A percentile compares a stretch with the other conserved stretches of the same genome.
Evolutionary conservation across 2,113 vertebrate genomes (phyloP).

Genomic region (Strigops habroptila): DNA sequence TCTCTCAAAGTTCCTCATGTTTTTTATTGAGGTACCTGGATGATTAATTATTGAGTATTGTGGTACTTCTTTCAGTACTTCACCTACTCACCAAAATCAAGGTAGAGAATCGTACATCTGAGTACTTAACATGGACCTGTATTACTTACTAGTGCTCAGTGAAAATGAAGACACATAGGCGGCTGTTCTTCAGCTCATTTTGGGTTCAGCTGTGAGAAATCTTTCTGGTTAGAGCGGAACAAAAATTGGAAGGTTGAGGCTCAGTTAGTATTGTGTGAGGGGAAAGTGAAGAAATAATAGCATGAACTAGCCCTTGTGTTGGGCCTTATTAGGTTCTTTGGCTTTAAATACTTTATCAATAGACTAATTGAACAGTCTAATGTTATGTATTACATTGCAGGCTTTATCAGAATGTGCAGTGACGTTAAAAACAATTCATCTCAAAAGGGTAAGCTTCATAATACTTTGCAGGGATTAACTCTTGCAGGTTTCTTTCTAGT

Average conservation of each 20-base stretch:
- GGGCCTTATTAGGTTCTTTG: background rate
- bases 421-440: constrained; percentile 95
- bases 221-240: background rate
- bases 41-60: background rate
- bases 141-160: background rate
- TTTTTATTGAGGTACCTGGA: background rate
- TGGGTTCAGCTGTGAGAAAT: background rate
- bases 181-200: background rate
- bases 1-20: background rate
- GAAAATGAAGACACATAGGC: background rate
- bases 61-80: background rate
- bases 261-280: background rate
- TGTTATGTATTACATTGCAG: constrained; percentile 66
- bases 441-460: constrained; percentile 85
- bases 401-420: constrained; percentile 93
- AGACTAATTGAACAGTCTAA: background rate
- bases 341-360: background rate
- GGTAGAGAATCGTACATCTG: background rate
- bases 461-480: background rate
- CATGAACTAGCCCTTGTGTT: background rate
- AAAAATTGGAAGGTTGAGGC: background rate
- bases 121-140: background rate
- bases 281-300: background rate
- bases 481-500: background rate
- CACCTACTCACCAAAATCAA: background rate